Evolutionary conservation across 2,113 vertebrate genomes (phyloP).

Genomic region (Dromas ardeola): DNA sequence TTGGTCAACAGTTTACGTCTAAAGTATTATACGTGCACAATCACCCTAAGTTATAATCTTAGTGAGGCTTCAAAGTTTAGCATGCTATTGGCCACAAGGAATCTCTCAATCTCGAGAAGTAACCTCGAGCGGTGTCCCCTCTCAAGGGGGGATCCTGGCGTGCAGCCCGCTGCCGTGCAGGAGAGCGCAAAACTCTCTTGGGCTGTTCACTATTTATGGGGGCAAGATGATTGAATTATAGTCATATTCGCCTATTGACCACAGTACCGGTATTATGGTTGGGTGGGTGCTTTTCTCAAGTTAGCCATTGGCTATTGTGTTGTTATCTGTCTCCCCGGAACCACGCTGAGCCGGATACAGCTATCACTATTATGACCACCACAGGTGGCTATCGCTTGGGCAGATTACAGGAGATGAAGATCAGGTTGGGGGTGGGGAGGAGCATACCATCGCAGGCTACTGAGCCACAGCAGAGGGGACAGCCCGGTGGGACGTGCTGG

Average conservation of each 20-base stretch:
- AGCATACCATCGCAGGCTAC: neutral
- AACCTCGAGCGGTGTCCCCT: neutral
- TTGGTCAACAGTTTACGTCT: neutral
- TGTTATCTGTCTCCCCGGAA: neutral
- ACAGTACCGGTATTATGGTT: neutral
- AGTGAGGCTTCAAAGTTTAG: neutral
- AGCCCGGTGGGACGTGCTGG: rapidly evolving
- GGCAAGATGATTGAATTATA: neutral
- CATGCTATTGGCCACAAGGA: neutral
- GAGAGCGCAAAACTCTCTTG: neutral
- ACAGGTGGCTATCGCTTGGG: neutral
- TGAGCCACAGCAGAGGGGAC: neutral
- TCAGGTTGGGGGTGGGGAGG: neutral
- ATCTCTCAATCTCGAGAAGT: neutral
- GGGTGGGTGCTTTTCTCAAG: neutral
- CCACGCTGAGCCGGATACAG: neutral
- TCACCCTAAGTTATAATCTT: neutral
- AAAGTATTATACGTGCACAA: neutral
- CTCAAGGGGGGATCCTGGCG: neutral
- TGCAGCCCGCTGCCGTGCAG: neutral
- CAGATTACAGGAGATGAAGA: neutral
- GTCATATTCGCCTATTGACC: neutral
- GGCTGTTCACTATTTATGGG: neutral
- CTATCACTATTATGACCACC: neutral
- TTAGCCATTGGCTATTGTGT: neutral